Evolutionary conservation across 2,888 invertebrate species (phyloP).

Genomic region (Hypena proboscidalis): DNA sequence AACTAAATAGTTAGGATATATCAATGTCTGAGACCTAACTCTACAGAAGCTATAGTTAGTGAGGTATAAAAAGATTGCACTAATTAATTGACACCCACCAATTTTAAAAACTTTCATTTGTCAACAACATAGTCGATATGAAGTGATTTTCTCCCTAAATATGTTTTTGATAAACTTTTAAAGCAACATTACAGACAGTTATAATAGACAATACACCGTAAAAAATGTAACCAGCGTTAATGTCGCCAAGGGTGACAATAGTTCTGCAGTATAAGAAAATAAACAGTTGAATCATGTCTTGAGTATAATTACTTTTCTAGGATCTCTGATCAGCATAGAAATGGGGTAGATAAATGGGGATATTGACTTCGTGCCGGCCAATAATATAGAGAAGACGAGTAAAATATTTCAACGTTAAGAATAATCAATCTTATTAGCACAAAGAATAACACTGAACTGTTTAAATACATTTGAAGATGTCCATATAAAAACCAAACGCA

Average conservation of each 20-base stretch:
- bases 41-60: no score
- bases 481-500: not conserved
- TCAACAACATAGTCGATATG: not conserved
- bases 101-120: constrained; percentile 1
- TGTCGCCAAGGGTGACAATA: no score
- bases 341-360: constrained; percentile 6
- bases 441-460: no score
- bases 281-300: constrained; percentile 8
- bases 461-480: not conserved
- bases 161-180: constrained; percentile 1
- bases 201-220: no score
- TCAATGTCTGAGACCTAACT: no score
- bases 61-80: no score
- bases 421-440: no score
- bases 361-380: not conserved
- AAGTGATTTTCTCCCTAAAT: not conserved
- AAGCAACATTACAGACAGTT: no score
- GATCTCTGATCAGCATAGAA: constrained; percentile 7
- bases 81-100: not conserved
- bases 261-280: no score
- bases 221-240: no score
- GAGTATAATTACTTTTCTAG: constrained; percentile 5
- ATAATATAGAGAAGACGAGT: not conserved
- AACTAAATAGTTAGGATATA: no score
- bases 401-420: no score